Conservation (phyloP, 2,113 vertebrate genomes). For the Cavia porcellus region DNA sequence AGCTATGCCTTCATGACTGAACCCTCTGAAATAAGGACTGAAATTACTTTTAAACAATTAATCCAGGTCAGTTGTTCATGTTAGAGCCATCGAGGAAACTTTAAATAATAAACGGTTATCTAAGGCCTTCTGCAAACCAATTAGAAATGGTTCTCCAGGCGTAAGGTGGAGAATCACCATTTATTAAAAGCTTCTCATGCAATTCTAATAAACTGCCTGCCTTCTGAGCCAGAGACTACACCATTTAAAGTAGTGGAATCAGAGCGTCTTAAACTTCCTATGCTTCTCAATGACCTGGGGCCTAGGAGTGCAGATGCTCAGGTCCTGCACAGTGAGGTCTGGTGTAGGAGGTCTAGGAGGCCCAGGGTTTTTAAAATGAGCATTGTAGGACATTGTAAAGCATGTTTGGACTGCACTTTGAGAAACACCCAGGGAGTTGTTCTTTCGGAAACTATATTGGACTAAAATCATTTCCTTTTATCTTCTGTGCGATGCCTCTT, state of each 20-base stretch:
- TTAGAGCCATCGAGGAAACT: background rate
- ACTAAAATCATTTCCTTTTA: background rate
- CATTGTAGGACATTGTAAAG: background rate
- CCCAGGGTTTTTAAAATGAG: background rate
- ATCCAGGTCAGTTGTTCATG: background rate
- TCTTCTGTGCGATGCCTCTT: background rate
- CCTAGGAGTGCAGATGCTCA: background rate
- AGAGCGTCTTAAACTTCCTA: background rate
- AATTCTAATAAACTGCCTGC: background rate
- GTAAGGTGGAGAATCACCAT: background rate
- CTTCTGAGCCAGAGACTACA: background rate
- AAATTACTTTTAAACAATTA: conserved; percentile 27
- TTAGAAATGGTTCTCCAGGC: background rate
- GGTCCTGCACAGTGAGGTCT: no score
- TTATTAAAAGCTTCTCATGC: background rate
- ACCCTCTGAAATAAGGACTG: background rate
- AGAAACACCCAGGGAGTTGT: background rate
- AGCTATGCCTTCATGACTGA: background rate
- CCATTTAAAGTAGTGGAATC: background rate
- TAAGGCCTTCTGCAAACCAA: background rate
- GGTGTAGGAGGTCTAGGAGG: background rate
- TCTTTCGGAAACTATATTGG: background rate
- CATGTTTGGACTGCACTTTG: background rate
- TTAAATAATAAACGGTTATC: background rate
- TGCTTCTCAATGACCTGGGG: background rate